Evolutionary conservation across 1,140 invertebrate species (phyloP).

Genomic region (Zaprionus camerounensis): DNA sequence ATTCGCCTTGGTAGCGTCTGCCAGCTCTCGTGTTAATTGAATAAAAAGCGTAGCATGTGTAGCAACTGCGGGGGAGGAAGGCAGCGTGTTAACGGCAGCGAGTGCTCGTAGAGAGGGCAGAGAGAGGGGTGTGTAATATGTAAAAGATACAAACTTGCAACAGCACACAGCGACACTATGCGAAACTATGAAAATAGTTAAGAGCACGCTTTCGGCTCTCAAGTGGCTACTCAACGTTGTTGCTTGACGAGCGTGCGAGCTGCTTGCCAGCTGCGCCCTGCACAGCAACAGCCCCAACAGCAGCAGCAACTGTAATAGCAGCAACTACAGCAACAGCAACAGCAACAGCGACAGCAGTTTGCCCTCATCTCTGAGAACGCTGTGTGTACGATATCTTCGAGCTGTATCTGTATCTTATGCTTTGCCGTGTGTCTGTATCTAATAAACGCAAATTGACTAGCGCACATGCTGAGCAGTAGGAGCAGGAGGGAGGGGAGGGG

Average conservation of each 20-base stretch:
- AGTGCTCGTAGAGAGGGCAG: not conserved
- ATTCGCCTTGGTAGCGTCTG: constrained; percentile 39
- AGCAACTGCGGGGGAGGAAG: constrained; percentile 2
- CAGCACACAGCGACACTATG: constrained; percentile 17
- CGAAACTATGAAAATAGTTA: constrained; percentile 58
- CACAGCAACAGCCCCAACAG: constrained; percentile 5
- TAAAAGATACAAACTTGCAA: constrained; percentile 35
- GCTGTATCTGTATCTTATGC: constrained; percentile 47
- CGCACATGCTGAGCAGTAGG: not conserved
- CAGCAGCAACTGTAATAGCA: not conserved
- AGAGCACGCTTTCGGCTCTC: constrained; percentile 67
- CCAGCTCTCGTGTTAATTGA: constrained; percentile 65
- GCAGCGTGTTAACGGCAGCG: not conserved
- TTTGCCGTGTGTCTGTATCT: constrained; percentile 59
- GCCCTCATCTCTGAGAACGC: constrained; percentile 17
- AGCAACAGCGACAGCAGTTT: not conserved
- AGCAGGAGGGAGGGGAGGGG: not conserved
- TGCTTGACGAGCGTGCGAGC: constrained; percentile 21
- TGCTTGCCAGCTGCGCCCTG: constrained; percentile 48
- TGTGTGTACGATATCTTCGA: constrained; percentile 39
- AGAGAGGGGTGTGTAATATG: not conserved
- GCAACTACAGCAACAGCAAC: constrained; percentile 1
- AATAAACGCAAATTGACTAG: constrained; percentile 75
- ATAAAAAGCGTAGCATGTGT: constrained; percentile 62
- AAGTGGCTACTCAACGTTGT: constrained; percentile 50